phyloP scores from a whole-genome alignment of 1,140 invertebrate genomes.

The Lethrus apterus region DNA sequence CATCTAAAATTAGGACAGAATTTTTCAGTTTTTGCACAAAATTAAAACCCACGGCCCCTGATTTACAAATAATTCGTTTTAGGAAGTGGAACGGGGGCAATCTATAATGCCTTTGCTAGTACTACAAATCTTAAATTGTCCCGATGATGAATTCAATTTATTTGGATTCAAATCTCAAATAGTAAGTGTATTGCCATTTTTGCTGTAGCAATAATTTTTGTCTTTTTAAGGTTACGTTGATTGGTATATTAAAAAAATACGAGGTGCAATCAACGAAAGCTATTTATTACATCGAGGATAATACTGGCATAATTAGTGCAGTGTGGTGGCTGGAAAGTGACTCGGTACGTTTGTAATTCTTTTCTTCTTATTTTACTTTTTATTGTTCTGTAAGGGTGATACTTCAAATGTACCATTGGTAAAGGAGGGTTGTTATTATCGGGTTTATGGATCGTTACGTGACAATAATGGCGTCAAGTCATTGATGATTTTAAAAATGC shows the following conservation, averaged over 20 bases:
- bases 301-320: constrained; percentile 51
- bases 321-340: constrained; percentile 50
- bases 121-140: constrained; percentile 47
- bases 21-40: too few species aligned
- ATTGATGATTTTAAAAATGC: constrained; percentile 58
- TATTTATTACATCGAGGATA: constrained; percentile 55
- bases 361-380: too few species aligned
- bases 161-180: constrained; percentile 49
- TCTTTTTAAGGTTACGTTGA: constrained; percentile 45
- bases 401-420: constrained; percentile 42
- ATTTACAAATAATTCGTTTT: constrained; percentile 14
- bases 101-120: constrained; percentile 54
- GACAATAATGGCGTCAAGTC: constrained; percentile 54
- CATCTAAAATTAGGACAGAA: too few species aligned
- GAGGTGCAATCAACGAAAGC: constrained; percentile 55
- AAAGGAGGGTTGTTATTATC: constrained; percentile 61
- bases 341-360: constrained; percentile 33
- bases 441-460: constrained; percentile 57
- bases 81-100: constrained; percentile 31
- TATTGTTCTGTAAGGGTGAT: background rate
- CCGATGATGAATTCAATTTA: constrained; percentile 50
- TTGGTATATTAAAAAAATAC: constrained; percentile 51
- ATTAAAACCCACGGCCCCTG: too few species aligned
- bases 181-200: constrained; percentile 23
- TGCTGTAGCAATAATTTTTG: constrained; percentile 1